Evolutionary conservation across 2,113 vertebrate species (phyloP).

Genomic region (Aleadryas rufinucha): DNA sequence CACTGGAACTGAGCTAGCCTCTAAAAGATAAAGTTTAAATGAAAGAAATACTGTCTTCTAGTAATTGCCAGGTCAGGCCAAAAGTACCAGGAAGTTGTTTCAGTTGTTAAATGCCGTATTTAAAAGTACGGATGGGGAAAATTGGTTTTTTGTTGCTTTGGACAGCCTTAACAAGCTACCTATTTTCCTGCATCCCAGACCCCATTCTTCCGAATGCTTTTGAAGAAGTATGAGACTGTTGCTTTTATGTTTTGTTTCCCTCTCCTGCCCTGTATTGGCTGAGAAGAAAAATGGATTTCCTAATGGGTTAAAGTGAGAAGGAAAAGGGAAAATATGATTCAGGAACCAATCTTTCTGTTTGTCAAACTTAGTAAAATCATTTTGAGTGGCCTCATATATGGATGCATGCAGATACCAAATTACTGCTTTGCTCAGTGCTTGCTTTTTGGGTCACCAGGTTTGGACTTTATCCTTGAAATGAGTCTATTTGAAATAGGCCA

Average conservation of each 20-base stretch:
- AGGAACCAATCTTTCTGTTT: background rate
- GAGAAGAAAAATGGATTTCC: background rate
- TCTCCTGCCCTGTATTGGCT: accelerated
- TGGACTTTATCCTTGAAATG: background rate
- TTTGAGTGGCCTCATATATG: background rate
- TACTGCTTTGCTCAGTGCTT: background rate
- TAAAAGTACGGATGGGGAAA: background rate
- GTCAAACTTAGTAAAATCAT: background rate
- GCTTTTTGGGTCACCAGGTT: background rate
- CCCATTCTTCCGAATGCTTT: background rate
- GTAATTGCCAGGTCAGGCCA: background rate
- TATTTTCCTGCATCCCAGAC: background rate
- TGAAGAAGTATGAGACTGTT: background rate
- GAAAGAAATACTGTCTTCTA: background rate
- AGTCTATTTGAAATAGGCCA: background rate
- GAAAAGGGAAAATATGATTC: background rate
- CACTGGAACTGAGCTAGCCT: background rate
- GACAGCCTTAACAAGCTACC: background rate
- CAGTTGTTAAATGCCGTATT: background rate
- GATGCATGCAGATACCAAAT: background rate
- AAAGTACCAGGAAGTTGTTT: background rate
- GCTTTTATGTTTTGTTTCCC: background rate
- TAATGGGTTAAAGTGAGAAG: background rate
- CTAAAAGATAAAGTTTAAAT: background rate
- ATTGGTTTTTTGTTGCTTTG: background rate